Percentiles rank a stretch among this genome's conserved stretches.
phyloP scores from a whole-genome alignment of 2,113 vertebrate genomes.

The Noturus placidus region DNA sequence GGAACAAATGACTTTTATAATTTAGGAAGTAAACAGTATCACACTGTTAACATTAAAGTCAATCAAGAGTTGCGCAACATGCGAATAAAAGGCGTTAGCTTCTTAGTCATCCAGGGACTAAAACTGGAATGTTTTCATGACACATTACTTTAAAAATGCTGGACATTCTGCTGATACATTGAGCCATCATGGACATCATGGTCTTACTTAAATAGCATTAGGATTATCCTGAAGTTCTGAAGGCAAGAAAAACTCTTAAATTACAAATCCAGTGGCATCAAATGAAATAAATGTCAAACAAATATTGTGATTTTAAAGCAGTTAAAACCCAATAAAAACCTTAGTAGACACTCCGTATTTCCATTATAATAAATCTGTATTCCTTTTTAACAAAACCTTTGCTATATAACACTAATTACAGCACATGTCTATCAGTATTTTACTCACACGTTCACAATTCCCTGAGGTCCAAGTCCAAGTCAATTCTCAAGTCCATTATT shows the following conservation, averaged over 20 bases:
- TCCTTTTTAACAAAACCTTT: not conserved
- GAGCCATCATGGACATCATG: not conserved
- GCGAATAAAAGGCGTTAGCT: conserved; percentile 16
- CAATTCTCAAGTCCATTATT: no score
- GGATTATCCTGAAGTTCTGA: not conserved
- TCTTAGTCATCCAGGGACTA: conserved; percentile 28
- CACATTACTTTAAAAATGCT: conserved; percentile 42
- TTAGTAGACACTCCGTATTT: not conserved
- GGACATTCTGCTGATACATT: not conserved
- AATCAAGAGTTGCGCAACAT: conserved; percentile 30
- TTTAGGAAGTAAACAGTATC: conserved; percentile 51
- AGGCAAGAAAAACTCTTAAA: not conserved
- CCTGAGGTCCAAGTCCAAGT: no score
- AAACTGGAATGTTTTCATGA: conserved; percentile 33
- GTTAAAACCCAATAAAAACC: not conserved
- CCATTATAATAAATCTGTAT: not conserved
- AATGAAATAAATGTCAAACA: not conserved
- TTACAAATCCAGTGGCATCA: not conserved
- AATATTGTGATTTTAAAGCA: not conserved
- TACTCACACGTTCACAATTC: no score
- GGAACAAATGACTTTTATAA: conserved; percentile 52
- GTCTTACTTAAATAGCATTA: not conserved
- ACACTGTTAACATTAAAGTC: conserved; percentile 48
- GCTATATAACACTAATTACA: not conserved
- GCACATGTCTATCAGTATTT: no score